Evolutionary conservation across 2,797 vertebrate genomes (phyloP), one percentile per base, ranked within the genome.

Genomic region (Valencia hispanica): DNA sequence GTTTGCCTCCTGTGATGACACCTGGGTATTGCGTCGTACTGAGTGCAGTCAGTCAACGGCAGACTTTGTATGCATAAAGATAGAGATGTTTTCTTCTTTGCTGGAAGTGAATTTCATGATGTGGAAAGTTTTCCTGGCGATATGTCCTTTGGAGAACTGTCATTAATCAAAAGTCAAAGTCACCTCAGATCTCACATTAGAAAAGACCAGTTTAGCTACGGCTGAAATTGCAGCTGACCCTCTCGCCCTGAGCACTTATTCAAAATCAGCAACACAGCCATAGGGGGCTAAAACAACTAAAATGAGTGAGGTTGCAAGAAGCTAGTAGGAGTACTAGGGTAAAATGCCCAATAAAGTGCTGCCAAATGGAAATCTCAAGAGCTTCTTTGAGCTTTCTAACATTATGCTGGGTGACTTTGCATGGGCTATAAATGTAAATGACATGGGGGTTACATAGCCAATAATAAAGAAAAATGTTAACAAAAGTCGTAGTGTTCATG

Each of bases 151-250:
- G 88, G 91, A 92, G 90, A 92, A 91, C 88, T 91, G 92, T 93
- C 94, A 92, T 94, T 94, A 94, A 94, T 94, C 93, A 94, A 91
- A 94, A 94, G 92, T 94, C 94, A 94, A 94, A 94, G 94, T 94
- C 94, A 94, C 94, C 93, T 94, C 93, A 92, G 91, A 94, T 94
- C 92, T 93, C 88, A 82, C 93, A 93, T 94, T 93, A 94, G 92
- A 93, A 93, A 90, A 91, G 92, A 92, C 91, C 90, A 89, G 91
- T 94, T 93, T 92, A 92, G 93, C 93, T 89, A 78, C 91, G 43
- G 92, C 92, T 91, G 91, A 92, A 94, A 94, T 94, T 93, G 94
- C 94, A 88, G 86, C 88, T 92, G 93, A 94, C 92, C 93, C 88
- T 86, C 75, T 85, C 84, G 91, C 92, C 93, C 93, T 92, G 88